Conservation (phyloP, 1,140 invertebrate species). For the Phymorhynchus buccinoides region DNA sequence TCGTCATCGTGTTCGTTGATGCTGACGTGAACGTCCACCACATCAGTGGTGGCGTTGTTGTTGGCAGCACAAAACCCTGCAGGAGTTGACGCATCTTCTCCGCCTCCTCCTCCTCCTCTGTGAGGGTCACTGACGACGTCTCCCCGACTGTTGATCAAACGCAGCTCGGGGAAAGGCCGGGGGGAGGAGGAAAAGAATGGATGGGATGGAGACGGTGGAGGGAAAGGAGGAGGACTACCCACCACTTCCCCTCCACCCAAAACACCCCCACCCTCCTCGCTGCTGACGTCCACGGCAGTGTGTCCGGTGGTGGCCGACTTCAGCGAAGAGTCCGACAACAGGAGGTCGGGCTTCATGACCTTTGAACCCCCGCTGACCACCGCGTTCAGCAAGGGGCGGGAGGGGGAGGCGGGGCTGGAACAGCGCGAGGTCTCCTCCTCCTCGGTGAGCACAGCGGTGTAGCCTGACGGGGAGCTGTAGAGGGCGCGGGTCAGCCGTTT, state of each 20-base stretch:
- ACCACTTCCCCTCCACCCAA: neutral
- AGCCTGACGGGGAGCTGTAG: conserved; percentile 8
- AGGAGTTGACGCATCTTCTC: no score
- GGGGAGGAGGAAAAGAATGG: neutral
- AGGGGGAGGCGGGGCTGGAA: neutral
- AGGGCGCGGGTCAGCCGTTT: neutral
- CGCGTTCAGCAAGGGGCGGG: neutral
- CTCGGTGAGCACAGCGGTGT: conserved; percentile 25
- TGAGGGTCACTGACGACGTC: neutral
- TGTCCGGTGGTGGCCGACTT: neutral
- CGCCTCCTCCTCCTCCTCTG: no score
- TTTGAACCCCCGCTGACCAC: neutral
- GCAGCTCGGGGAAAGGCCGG: neutral
- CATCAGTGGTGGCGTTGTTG: neutral
- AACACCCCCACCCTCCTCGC: no score
- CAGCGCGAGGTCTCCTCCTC: conserved; percentile 16
- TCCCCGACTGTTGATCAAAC: neutral
- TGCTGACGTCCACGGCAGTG: conserved; percentile 31
- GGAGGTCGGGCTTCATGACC: neutral
- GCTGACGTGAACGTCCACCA: neutral
- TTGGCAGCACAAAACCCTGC: neutral
- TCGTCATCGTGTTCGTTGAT: neutral
- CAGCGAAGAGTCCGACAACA: neutral
- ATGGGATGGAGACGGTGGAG: neutral
- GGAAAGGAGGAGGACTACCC: neutral